phyloP scores from a whole-genome alignment of 2,888 invertebrate genomes.

The Dimorphilus gyrociliatus region DNA sequence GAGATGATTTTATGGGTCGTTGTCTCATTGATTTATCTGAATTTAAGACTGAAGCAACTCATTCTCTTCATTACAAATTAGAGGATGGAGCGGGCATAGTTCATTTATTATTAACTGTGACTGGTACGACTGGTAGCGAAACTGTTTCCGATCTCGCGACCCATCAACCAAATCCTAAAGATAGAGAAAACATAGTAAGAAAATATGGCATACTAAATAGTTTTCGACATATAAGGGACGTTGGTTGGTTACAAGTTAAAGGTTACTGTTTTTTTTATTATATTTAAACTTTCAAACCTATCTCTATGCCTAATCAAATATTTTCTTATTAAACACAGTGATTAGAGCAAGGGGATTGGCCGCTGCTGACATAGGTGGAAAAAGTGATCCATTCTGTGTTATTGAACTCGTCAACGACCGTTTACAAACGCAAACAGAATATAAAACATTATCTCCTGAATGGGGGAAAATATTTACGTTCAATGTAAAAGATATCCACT shows the following conservation, averaged over 20 bases:
- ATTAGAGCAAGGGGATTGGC: conserved; percentile 64
- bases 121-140: conserved; percentile 79
- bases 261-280: conserved; percentile 20
- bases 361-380: conserved; percentile 87
- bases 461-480: conserved; percentile 99
- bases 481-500: conserved; percentile 65
- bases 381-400: conserved; percentile 96
- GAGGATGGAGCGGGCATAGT: conserved; percentile 67
- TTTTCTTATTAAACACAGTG: conserved; percentile 44
- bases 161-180: conserved; percentile 61
- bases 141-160: conserved; percentile 71
- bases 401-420: conserved; percentile 82
- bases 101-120: conserved; percentile 75
- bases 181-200: conserved; percentile 47
- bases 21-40: conserved; percentile 60
- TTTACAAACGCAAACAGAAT: conserved; percentile 93
- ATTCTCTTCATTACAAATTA: conserved; percentile 68
- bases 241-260: conserved; percentile 85
- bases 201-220: conserved; percentile 55
- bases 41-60: conserved; percentile 74
- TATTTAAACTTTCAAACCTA: background rate
- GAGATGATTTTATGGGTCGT: conserved; percentile 72
- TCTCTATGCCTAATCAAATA: background rate
- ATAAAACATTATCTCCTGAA: conserved; percentile 83
- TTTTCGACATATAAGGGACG: conserved; percentile 59